Percentiles rank a stretch among this genome's conserved stretches.
Evolutionary conservation across 2,797 vertebrate species (phyloP).

Genomic region (Saxicola maurus): DNA sequence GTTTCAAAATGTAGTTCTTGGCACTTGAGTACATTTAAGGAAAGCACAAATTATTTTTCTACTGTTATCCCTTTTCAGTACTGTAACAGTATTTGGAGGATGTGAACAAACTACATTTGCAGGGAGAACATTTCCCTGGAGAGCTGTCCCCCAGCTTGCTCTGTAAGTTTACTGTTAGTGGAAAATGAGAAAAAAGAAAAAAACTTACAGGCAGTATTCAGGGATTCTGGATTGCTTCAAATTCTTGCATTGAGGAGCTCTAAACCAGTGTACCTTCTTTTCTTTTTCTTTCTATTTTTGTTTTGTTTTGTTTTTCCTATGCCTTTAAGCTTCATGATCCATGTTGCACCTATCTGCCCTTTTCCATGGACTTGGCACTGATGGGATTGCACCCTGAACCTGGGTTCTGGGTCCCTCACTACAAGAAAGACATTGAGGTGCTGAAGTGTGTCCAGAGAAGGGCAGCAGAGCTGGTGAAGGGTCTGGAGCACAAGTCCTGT

Average conservation of each 20-base stretch:
- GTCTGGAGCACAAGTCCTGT: background rate
- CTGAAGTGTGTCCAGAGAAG: background rate
- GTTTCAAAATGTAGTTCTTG: background rate
- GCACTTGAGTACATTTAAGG: background rate
- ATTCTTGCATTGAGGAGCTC: background rate
- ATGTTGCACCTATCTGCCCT: rapidly evolving
- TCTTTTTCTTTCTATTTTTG: rapidly evolving
- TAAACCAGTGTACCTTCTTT: background rate
- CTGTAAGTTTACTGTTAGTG: background rate
- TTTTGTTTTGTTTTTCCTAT: background rate
- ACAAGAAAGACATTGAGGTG: background rate
- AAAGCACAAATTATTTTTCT: background rate
- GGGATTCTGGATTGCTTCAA: background rate
- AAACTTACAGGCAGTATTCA: background rate
- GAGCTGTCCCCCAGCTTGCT: background rate
- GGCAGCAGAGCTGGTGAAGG: rapidly evolving
- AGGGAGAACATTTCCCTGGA: background rate
- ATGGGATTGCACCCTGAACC: background rate
- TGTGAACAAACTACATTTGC: background rate
- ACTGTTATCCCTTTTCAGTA: background rate
- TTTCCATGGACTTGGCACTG: background rate
- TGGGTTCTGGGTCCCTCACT: too few species aligned
- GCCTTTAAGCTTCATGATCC: background rate
- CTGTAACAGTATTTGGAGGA: background rate
- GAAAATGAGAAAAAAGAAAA: background rate